A percentile compares a stretch with the other conserved stretches of the same genome.
These are phyloP conservation scores for Alectoris magna DNA, from an alignment of 2,797 vertebrate genomes.

Conservation along the genomic window DNA sequence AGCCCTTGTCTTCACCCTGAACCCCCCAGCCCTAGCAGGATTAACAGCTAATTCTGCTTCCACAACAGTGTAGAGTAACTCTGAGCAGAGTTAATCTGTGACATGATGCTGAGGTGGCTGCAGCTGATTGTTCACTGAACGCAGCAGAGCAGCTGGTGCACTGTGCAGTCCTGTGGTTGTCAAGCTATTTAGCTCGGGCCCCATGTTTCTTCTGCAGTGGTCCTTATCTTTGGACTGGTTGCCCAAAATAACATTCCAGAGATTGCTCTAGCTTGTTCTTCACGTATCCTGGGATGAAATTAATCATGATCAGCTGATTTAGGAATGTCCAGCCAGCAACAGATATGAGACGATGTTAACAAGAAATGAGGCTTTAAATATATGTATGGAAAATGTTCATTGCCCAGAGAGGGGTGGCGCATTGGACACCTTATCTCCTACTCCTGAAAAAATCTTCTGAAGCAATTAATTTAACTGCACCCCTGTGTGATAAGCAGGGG, in stretches of 20 bases:
- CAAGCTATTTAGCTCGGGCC: background rate
- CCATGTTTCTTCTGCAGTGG: background rate
- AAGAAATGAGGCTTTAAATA: background rate
- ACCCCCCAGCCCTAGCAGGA: background rate
- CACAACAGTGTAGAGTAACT: background rate
- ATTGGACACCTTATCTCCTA: background rate
- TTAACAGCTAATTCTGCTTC: background rate
- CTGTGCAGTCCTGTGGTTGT: rapidly evolving
- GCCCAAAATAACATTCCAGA: slow-evolving; percentile 39
- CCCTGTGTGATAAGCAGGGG: background rate
- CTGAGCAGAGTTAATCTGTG: background rate
- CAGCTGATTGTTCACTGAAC: background rate
- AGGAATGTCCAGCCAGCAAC: background rate
- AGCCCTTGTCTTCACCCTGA: background rate
- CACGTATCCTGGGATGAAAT: background rate
- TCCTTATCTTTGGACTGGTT: background rate
- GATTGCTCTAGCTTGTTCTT: background rate
- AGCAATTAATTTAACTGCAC: background rate
- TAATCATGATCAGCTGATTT: slow-evolving; percentile 3
- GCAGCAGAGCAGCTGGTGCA: background rate
- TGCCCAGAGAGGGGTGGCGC: background rate
- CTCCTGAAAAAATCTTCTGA: background rate
- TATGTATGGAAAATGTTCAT: background rate
- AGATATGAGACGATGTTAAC: rapidly evolving
- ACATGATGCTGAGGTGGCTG: background rate